Evolutionary conservation across 1,140 invertebrate species (phyloP), one percentile per base, ranked within the genome.

Genomic region (Hyles euphorbiae): DNA sequence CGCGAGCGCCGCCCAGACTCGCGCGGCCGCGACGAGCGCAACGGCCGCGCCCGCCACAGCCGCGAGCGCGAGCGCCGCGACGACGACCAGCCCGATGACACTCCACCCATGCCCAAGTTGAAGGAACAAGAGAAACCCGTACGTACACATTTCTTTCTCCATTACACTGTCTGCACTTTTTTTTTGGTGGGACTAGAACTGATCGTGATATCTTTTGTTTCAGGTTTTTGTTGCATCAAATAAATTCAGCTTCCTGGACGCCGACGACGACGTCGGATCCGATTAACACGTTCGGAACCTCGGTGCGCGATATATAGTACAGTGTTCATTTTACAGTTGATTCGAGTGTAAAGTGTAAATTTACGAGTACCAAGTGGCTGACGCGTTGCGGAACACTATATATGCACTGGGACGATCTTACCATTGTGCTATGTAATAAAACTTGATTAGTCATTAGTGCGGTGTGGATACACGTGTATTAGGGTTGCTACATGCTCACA

Each of bases 211-310:
- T 40, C 5, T 40, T 40, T 40, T 40, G 36, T 40, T 90, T 9
- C 90, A 93, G 92, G 92, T 91, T 74, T 92, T 92, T 64, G 90
- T 91, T 71, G 91, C 90, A 76, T 91, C 91, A 69, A 93, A 93
- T 70, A 92, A 92, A 86, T 93, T 88, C 74, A 89, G 87, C 72
- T 89, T 83, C 78, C 70, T 89, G 53, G 84, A 88, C 56, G 86
- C 84, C 70, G 84, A 81, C 52, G 85, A 86, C 65, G 84, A 87
- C 69, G 83, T 63, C 56, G 77, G 62, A 32, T 86, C 83, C 62
- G 86, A 89, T 58, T 89, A 86, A 77, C 74, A 66, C 57, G 61
- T 51, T 53, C 58, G 52, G 48, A 51, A 60, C 54, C 47, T 59
- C 50, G 49, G 63, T 61, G 70, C 67, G 65, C 68, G 69, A 69